Evolutionary conservation across 2,797 vertebrate genomes (phyloP).

Genomic region (Coracias cyanogaster): DNA sequence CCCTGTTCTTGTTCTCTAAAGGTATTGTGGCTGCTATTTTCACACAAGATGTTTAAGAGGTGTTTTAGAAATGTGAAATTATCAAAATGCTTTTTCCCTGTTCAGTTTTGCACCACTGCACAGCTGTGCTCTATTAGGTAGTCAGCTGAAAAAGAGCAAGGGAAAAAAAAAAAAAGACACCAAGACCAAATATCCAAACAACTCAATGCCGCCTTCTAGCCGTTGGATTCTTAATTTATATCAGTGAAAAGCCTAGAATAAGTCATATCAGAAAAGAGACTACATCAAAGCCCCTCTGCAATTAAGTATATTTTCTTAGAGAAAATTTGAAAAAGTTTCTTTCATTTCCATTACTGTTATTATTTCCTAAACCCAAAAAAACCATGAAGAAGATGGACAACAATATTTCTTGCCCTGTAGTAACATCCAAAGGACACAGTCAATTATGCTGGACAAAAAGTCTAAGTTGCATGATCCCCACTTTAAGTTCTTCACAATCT

Average conservation of each 20-base stretch:
- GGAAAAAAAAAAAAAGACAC: background rate
- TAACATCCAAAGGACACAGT: background rate
- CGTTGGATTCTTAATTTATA: background rate
- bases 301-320: background rate
- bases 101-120: slow-evolving; percentile 56
- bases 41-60: slow-evolving; percentile 51
- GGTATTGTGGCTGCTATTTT: slow-evolving; percentile 59
- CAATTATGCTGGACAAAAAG: background rate
- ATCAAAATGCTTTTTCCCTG: slow-evolving; percentile 74
- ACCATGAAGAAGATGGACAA: background rate
- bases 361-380: background rate
- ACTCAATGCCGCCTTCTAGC: background rate
- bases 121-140: slow-evolving; percentile 78
- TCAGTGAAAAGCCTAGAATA: background rate
- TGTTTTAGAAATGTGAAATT: slow-evolving; percentile 75
- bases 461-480: background rate
- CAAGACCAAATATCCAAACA: background rate
- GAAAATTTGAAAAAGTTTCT: background rate
- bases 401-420: background rate
- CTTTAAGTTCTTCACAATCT: background rate
- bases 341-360: background rate
- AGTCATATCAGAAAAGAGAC: background rate
- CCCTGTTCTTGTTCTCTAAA: slow-evolving; percentile 47
- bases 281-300: background rate
- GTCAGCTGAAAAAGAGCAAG: slow-evolving; percentile 57